phyloP scores from a whole-genome alignment of 1,140 invertebrate genomes.

The Caerostris darwini region DNA sequence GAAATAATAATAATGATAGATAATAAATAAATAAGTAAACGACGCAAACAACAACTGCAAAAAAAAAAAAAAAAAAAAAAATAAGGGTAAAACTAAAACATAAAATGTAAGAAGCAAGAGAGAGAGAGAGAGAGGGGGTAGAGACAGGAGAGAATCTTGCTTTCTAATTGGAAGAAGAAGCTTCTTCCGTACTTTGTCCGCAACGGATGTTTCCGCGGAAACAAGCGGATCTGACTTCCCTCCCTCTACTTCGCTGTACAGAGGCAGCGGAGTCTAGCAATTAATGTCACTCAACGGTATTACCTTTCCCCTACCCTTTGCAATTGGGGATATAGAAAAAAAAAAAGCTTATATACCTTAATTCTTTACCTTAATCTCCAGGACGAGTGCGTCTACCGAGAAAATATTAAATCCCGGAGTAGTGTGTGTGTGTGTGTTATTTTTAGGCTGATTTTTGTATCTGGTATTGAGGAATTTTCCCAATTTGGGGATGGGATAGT shows the following conservation, averaged over 20 bases:
- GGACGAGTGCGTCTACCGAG: constrained; percentile 55
- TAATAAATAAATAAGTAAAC: constrained; percentile 34
- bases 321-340: background rate
- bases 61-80: background rate
- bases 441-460: constrained; percentile 29
- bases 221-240: constrained; percentile 50
- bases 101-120: constrained; percentile 10
- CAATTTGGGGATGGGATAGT: background rate
- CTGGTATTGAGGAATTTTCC: constrained; percentile 10
- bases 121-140: background rate
- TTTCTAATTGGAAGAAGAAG: constrained; percentile 87
- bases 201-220: constrained; percentile 84
- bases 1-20: constrained; percentile 59
- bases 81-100: background rate
- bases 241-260: background rate
- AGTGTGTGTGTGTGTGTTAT: background rate
- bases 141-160: constrained; percentile 19
- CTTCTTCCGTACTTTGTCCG: constrained; percentile 88
- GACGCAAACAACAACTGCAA: constrained; percentile 32
- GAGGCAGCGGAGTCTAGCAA: constrained; percentile 15
- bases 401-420: constrained; percentile 51
- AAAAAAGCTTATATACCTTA: constrained; percentile 47
- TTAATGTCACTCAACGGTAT: constrained; percentile 74
- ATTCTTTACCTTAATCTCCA: constrained; percentile 70
- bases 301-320: constrained; percentile 71